Conservation (phyloP, 2,797 vertebrate species). For the Psittacula echo region DNA sequence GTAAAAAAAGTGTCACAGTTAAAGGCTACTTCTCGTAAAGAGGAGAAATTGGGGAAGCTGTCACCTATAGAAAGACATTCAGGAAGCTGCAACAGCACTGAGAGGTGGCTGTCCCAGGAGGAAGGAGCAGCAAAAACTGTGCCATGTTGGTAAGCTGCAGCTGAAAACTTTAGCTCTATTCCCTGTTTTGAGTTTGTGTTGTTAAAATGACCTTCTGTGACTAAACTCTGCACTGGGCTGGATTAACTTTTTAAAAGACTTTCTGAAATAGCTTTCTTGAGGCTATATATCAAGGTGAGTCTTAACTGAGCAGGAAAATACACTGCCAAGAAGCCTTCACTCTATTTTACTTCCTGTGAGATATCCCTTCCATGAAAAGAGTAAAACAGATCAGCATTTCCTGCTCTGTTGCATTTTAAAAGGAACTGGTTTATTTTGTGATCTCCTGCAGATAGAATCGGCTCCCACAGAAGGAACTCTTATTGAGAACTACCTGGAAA, state of each 20-base stretch:
- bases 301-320: not conserved
- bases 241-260: not conserved
- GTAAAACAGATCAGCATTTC: not conserved
- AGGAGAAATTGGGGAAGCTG: not conserved
- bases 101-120: not conserved
- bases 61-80: not conserved
- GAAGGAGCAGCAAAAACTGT: not conserved
- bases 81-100: not conserved
- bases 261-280: not conserved
- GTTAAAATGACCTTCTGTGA: not conserved
- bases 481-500: not conserved
- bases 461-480: not conserved
- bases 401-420: not conserved
- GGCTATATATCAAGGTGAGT: not conserved
- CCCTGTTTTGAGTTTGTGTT: not conserved
- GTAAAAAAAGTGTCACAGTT: not conserved
- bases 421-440: not conserved
- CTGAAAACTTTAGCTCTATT: not conserved
- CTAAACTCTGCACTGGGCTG: not conserved
- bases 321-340: not conserved
- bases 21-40: not conserved
- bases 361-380: not conserved
- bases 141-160: rapidly evolving
- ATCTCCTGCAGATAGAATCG: not conserved
- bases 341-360: not conserved